A percentile compares a stretch with the other conserved stretches of the same genome.
phyloP scores from a whole-genome alignment of 2,797 vertebrate genomes.

The Podarcis siculus region DNA sequence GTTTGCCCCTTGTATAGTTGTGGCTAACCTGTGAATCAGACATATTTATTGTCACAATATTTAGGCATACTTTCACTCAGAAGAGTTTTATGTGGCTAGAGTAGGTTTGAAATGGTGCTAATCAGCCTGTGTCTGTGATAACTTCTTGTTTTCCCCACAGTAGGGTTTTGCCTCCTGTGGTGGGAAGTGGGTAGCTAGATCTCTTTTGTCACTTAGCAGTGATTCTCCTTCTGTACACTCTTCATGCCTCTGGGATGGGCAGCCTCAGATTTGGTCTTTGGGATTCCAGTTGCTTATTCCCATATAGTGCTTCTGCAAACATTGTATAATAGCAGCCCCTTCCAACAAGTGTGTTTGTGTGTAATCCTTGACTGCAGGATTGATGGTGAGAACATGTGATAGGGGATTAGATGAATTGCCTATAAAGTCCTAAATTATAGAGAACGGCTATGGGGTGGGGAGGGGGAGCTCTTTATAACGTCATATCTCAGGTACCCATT shows the following conservation, averaged over 20 bases:
- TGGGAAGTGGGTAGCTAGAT: neutral
- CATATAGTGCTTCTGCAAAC: neutral
- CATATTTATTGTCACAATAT: neutral
- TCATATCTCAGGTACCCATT: neutral
- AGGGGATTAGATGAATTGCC: neutral
- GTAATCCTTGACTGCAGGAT: neutral
- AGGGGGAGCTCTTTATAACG: neutral
- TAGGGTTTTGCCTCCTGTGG: neutral
- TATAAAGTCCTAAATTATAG: neutral
- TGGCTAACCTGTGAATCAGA: neutral
- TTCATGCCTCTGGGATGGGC: neutral
- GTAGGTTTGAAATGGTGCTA: neutral
- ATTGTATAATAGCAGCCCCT: too few species aligned
- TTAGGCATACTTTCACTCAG: neutral
- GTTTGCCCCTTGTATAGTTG: slow-evolving; percentile 20
- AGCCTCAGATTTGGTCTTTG: neutral
- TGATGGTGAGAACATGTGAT: neutral
- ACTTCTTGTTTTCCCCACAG: neutral
- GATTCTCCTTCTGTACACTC: neutral
- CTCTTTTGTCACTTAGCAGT: neutral
- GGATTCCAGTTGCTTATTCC: neutral
- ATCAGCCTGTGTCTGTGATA: neutral
- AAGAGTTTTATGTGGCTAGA: neutral
- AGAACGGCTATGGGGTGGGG: neutral
- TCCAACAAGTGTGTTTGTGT: neutral